Percentiles rank a stretch among this genome's conserved stretches.
Evolutionary conservation across 2,113 vertebrate genomes (phyloP).

Genomic region (Reinhardtius hippoglossoides): DNA sequence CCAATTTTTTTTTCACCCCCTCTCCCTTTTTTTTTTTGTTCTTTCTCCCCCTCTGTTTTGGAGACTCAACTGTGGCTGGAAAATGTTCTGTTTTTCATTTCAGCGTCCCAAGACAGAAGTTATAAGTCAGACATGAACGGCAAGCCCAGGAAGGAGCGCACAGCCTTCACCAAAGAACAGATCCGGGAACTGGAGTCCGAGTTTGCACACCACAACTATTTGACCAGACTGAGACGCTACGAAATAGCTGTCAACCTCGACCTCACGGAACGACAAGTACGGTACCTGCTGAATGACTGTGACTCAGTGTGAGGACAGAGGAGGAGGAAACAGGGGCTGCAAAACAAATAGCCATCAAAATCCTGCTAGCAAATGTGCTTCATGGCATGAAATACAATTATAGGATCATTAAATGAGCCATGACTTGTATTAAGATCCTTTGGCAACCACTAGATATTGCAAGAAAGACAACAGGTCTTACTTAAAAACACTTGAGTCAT

Average conservation of each 20-base stretch:
- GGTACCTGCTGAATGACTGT: conserved; percentile 19
- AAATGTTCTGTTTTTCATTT: conserved; percentile 78
- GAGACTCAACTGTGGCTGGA: conserved; percentile 68
- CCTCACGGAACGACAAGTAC: conserved; percentile 96
- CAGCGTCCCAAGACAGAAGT: conserved; percentile 93
- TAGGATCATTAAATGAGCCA: neutral
- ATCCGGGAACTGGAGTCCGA: conserved; percentile 95
- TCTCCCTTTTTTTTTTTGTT: neutral
- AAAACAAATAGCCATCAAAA: neutral
- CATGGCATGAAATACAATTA: conserved; percentile 3
- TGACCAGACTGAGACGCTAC: conserved; percentile 93
- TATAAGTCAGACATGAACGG: conserved; percentile 92
- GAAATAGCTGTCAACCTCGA: conserved; percentile 96
- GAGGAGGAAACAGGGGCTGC: neutral
- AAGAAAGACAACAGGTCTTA: neutral
- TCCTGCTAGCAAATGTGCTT: neutral
- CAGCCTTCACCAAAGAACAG: conserved; percentile 95
- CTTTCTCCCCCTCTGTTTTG: conserved; percentile 35
- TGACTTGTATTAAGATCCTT: conserved; percentile 16
- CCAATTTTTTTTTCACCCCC: neutral
- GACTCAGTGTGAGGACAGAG: neutral
- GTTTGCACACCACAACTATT: conserved; percentile 96
- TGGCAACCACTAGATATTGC: neutral
- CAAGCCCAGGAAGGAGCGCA: conserved; percentile 94
- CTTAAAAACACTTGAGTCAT: conserved; percentile 1